Evolutionary conservation across 2,113 vertebrate genomes (phyloP).

Genomic region (Crotophaga sulcirostris): DNA sequence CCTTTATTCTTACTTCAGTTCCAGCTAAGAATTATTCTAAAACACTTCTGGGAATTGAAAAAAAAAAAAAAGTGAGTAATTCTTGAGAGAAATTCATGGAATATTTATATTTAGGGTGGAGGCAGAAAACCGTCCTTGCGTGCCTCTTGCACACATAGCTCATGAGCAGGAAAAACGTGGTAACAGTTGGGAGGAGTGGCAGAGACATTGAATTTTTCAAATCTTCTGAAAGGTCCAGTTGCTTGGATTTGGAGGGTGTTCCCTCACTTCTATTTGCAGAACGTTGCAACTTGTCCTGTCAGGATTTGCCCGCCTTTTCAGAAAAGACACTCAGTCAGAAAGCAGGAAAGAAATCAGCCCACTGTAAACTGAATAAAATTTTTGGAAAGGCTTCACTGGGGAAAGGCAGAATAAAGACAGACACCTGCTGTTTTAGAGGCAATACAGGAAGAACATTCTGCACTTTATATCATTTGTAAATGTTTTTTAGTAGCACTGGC

Average conservation of each 20-base stretch:
- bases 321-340: background rate
- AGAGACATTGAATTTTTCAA: constrained; percentile 17
- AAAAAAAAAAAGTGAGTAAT: background rate
- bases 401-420: background rate
- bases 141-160: background rate
- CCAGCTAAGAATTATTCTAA: background rate
- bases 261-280: background rate
- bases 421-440: background rate
- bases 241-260: background rate
- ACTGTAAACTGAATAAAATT: background rate
- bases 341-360: background rate
- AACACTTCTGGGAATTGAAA: background rate
- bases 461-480: background rate
- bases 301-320: background rate
- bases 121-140: background rate
- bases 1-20: background rate
- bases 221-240: background rate
- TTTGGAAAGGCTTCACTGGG: background rate
- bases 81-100: background rate
- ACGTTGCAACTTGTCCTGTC: background rate
- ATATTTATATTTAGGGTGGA: background rate
- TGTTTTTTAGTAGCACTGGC: background rate
- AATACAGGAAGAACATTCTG: background rate
- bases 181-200: background rate
- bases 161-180: background rate